Percentiles rank a stretch among this genome's conserved stretches.
Evolutionary conservation across 2,888 invertebrate species (phyloP).

Genomic region (Eupithecia centaureata): DNA sequence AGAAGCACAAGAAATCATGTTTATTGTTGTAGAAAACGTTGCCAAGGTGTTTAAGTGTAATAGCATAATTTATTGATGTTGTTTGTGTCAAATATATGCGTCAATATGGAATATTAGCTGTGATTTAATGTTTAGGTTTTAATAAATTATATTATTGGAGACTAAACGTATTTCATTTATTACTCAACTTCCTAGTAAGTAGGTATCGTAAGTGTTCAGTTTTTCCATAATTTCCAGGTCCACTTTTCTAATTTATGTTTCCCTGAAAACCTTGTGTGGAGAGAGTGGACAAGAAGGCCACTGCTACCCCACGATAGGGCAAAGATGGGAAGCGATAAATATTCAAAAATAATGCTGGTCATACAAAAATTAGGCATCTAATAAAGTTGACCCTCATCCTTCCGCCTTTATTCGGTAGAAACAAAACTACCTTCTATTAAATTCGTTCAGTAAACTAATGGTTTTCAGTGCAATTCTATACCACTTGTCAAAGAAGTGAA

Average conservation of each 20-base stretch:
- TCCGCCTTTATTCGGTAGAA: too few relatives aligned
- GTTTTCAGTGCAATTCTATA: too few relatives aligned
- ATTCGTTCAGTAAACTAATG: too few relatives aligned
- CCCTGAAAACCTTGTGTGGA: not conserved
- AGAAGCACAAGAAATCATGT: not conserved
- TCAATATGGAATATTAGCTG: conserved; percentile 29
- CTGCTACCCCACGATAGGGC: too few relatives aligned
- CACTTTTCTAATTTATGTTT: not conserved
- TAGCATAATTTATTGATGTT: conserved; percentile 7
- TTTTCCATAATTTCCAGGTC: not conserved
- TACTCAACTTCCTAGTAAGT: not conserved
- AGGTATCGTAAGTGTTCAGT: not conserved
- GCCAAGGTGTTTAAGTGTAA: not conserved
- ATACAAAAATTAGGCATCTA: too few relatives aligned
- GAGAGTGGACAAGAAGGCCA: too few relatives aligned
- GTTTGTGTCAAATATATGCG: conserved; percentile 31
- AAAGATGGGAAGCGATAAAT: too few relatives aligned
- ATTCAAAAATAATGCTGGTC: too few relatives aligned
- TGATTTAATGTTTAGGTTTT: conserved; percentile 19
- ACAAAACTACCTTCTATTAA: too few relatives aligned
- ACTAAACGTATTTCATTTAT: not conserved
- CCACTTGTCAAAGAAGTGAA: too few relatives aligned
- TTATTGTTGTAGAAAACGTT: not conserved
- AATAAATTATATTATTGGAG: conserved; percentile 5
- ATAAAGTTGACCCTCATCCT: too few relatives aligned